These are phyloP conservation scores for Gandaritis pyraliata DNA, from an alignment of 2,888 invertebrate species.

Conservation along the genomic window DNA sequence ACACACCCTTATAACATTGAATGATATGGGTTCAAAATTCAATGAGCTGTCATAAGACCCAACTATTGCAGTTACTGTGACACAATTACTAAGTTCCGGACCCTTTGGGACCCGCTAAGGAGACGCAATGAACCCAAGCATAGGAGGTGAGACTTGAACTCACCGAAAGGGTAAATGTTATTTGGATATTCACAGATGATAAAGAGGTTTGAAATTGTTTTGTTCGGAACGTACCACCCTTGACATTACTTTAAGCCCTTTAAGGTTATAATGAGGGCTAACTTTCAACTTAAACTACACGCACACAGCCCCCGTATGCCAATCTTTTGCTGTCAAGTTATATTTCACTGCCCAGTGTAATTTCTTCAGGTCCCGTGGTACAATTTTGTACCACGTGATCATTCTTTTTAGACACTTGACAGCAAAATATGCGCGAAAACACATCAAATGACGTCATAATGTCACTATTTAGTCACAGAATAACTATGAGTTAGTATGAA, in stretches of 20 bases:
- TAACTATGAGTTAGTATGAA: too few species aligned
- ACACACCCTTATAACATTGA: conserved; percentile 25
- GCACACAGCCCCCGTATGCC: too few species aligned
- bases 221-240: not conserved
- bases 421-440: too few species aligned
- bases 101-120: conserved; percentile 27
- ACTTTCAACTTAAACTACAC: too few species aligned
- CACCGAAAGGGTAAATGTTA: conserved; percentile 23
- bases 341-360: too few species aligned
- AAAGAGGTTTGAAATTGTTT: conserved; percentile 12
- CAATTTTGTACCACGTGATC: too few species aligned
- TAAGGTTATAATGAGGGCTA: too few species aligned
- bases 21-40: conserved; percentile 33
- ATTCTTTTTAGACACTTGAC: too few species aligned
- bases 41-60: conserved; percentile 29
- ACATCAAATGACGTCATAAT: too few species aligned
- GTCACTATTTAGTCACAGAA: too few species aligned
- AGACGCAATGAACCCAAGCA: conserved; percentile 25
- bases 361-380: too few species aligned
- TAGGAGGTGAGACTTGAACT: conserved; percentile 23
- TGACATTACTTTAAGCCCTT: not conserved
- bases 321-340: too few species aligned
- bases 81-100: conserved; percentile 28
- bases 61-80: conserved; percentile 30
- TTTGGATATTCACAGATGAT: conserved; percentile 22